These are phyloP conservation scores for Steinernema feltiae DNA, from an alignment of 1,140 invertebrate species.

Conservation along the genomic window DNA sequence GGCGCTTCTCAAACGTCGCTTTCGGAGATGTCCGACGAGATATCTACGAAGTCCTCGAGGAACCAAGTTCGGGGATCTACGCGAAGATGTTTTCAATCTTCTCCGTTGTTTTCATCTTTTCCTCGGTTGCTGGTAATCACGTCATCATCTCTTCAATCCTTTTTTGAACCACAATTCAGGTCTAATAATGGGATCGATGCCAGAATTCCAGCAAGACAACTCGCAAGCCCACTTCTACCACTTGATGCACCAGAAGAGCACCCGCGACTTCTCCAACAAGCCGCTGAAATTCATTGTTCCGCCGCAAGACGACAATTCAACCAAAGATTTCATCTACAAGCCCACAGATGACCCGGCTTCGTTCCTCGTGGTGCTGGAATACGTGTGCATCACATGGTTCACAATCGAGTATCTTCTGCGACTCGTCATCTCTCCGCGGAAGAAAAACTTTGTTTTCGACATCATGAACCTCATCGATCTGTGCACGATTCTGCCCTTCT, in stretches of 20 bases:
- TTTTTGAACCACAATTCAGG: conserved; percentile 40
- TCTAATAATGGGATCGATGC: conserved; percentile 55
- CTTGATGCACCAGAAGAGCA: conserved; percentile 34
- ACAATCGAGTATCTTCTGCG: conserved; percentile 59
- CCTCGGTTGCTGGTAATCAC: conserved; percentile 43
- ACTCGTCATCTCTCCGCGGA: conserved; percentile 57
- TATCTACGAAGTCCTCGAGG: conserved; percentile 52
- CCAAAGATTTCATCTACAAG: conserved; percentile 43
- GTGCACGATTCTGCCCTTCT: conserved; percentile 62
- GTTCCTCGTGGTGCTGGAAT: conserved; percentile 45
- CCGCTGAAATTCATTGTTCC: conserved; percentile 24
- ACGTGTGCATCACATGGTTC: conserved; percentile 62
- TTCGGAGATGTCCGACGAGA: conserved; percentile 34
- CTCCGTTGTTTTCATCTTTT: conserved; percentile 51
- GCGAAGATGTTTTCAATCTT: conserved; percentile 51
- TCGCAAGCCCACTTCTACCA: conserved; percentile 51
- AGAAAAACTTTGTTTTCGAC: conserved; percentile 60
- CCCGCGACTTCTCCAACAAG: not conserved
- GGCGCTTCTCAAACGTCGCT: not conserved
- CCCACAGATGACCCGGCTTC: conserved; percentile 49
- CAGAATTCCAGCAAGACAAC: conserved; percentile 53
- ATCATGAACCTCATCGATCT: conserved; percentile 63
- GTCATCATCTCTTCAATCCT: not conserved
- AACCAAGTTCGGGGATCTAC: conserved; percentile 44
- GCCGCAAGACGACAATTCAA: not conserved